phyloP scores from a whole-genome alignment of 2,888 invertebrate genomes.

The Esperia sulphurella region DNA sequence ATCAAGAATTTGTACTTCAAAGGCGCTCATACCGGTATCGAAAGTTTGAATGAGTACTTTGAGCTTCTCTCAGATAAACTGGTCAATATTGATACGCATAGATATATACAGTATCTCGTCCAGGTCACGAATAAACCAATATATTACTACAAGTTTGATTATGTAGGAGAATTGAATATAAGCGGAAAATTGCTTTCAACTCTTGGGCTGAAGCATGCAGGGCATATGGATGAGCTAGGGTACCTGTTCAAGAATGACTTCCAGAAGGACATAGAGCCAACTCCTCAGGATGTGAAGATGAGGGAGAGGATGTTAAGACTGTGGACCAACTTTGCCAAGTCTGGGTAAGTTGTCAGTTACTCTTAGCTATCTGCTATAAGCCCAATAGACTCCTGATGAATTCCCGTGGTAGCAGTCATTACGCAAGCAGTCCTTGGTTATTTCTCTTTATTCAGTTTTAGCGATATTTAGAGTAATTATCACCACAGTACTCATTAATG shows the following conservation, averaged over 20 bases:
- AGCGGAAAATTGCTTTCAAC: conserved; percentile 28
- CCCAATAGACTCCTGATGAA: too few relatives aligned
- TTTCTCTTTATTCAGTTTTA: too few relatives aligned
- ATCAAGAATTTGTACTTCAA: conserved; percentile 57
- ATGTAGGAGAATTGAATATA: conserved; percentile 56
- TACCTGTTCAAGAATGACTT: conserved; percentile 59
- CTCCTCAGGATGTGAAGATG: conserved; percentile 53
- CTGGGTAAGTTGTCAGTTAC: conserved; percentile 66
- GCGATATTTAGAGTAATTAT: too few relatives aligned
- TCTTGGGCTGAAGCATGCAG: conserved; percentile 40
- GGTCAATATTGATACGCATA: conserved; percentile 49
- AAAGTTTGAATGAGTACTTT: conserved; percentile 44
- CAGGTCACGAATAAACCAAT: conserved; percentile 56
- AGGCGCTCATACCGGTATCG: conserved; percentile 35
- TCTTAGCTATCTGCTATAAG: too few relatives aligned
- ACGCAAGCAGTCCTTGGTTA: too few relatives aligned
- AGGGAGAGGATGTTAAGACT: conserved; percentile 62
- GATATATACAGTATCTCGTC: conserved; percentile 54
- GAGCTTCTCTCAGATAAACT: conserved; percentile 50
- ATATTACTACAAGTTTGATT: conserved; percentile 64
- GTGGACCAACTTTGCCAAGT: conserved; percentile 73
- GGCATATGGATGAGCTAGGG: conserved; percentile 59
- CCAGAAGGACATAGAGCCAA: conserved; percentile 47
- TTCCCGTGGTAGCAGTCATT: too few relatives aligned
- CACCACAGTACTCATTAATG: too few relatives aligned